Base-by-base conservation (phyloP, 2,888 invertebrate genomes). In the Limnephilus lunatus region DNA sequence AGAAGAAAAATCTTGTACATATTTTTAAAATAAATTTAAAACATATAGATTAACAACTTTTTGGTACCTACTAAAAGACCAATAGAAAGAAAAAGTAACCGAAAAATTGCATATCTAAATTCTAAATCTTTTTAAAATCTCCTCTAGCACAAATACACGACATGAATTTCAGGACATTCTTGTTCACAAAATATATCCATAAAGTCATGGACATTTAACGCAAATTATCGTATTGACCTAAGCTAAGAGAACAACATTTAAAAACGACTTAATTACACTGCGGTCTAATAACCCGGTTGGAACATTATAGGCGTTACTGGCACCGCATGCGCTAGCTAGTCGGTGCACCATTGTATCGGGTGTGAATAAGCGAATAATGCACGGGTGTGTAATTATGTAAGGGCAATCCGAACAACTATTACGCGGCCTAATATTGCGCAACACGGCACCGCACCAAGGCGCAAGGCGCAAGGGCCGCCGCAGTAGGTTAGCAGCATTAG, bases 371-470 rank as follows among this genome's bases (percentile, higher is more conserved):
- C 31, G 82, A 44, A 82, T 82, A 82, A 48, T 82, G 81, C 89
- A 44, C 30, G 30, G 35, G 87, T 83, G 31, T 87, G 53, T 53
- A 90, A 90, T 90, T 90, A 90, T 90, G 90, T 90, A 90, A 90
- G 82, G 90, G 48, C 82, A 83, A 90, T 82, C 82, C 48, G 88
- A 86, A 91, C 81, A 48, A 88, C 35, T 86, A 87, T 87, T 91
- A 86, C 91, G 86, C 91, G 88, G 82, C 81, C 88, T n/a, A 88
- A 53, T 82, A 81, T 91, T 91, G 91, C 81, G 91, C 91, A 91
- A 91, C 44, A 68, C 68, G 9, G 25, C 68, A n/a, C 80, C 35
- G 32, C 68, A 88, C 25, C 86, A 31, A 85, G 85, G 85, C 85
- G 53, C 87, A 53, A 87, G 87, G 87, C 48, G 81, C 68, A 31